These are phyloP conservation scores for Tetramorium parvispinum DNA, from an alignment of 1,140 invertebrate species.

Conservation along the genomic window DNA sequence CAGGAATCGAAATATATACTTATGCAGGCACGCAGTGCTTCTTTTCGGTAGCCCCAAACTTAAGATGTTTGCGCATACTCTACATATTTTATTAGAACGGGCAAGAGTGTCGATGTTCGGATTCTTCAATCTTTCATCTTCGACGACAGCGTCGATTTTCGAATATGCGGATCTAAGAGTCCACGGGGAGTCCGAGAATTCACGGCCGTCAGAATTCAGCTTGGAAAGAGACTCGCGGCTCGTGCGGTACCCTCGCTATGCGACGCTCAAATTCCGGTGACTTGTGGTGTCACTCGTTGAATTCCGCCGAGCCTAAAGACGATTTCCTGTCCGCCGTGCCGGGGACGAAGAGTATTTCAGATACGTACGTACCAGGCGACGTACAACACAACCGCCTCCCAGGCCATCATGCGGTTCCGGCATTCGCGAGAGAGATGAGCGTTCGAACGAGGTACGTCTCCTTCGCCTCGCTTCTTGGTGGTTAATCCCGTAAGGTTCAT, in stretches of 20 bases:
- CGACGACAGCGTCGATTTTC: background rate
- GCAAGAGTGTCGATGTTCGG: too few species aligned
- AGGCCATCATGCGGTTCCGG: conserved; percentile 7
- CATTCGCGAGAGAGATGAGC: conserved; percentile 36
- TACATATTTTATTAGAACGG: background rate
- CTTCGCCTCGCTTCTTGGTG: background rate
- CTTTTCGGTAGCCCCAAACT: background rate
- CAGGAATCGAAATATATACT: background rate
- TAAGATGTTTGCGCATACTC: background rate
- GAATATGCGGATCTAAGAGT: conserved; percentile 8
- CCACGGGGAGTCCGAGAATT: conserved; percentile 3
- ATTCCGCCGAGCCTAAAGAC: conserved; percentile 70
- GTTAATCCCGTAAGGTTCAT: conserved; percentile 8
- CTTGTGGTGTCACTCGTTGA: conserved; percentile 74
- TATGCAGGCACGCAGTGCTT: background rate
- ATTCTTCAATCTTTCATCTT: background rate
- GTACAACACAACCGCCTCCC: conserved; percentile 8
- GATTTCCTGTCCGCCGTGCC: conserved; percentile 67
- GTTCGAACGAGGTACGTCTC: conserved; percentile 4
- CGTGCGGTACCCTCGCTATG: conserved; percentile 72
- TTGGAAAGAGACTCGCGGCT: conserved; percentile 68
- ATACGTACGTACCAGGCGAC: conserved; percentile 53
- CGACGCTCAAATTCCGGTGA: conserved; percentile 74
- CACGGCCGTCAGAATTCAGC: conserved; percentile 35
- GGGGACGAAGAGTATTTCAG: conserved; percentile 54